These are phyloP conservation scores for Drosophila atripex DNA, from an alignment of 2,888 invertebrate species.

Conservation along the genomic window DNA sequence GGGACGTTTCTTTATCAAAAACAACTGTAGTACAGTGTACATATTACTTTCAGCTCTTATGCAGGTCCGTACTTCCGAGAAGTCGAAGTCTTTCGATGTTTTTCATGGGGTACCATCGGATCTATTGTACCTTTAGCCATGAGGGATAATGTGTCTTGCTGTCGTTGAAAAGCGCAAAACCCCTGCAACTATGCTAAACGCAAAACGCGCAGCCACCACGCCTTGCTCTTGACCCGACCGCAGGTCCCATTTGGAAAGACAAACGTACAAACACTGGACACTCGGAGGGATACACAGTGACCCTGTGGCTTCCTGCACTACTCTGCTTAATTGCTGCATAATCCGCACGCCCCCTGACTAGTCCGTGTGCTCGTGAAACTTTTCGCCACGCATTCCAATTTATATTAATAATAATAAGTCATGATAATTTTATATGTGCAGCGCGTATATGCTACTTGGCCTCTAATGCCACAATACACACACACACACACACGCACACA, in stretches of 20 bases:
- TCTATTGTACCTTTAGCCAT: not conserved
- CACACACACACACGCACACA: not conserved
- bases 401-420: constrained; percentile 57
- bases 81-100: too few relatives aligned
- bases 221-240: constrained; percentile 19
- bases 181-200: not conserved
- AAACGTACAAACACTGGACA: too few relatives aligned
- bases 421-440: constrained; percentile 57
- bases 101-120: too few relatives aligned
- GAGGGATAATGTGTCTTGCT: not conserved
- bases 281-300: too few relatives aligned
- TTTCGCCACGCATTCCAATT: constrained; percentile 31
- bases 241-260: constrained; percentile 20
- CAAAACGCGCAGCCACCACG: not conserved
- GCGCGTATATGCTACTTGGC: constrained; percentile 44
- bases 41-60: too few relatives aligned
- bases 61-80: too few relatives aligned
- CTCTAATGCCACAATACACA: constrained; percentile 12
- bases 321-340: constrained; percentile 32
- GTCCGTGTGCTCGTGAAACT: constrained; percentile 1
- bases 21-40: too few relatives aligned
- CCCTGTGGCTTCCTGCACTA: constrained; percentile 12
- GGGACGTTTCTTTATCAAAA: too few relatives aligned
- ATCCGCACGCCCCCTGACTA: too few relatives aligned
- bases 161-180: not conserved